Evolutionary conservation across 2,797 vertebrate species (phyloP), one percentile per base, ranked within the genome.

Genomic region (Buphagus erythrorhynchus): DNA sequence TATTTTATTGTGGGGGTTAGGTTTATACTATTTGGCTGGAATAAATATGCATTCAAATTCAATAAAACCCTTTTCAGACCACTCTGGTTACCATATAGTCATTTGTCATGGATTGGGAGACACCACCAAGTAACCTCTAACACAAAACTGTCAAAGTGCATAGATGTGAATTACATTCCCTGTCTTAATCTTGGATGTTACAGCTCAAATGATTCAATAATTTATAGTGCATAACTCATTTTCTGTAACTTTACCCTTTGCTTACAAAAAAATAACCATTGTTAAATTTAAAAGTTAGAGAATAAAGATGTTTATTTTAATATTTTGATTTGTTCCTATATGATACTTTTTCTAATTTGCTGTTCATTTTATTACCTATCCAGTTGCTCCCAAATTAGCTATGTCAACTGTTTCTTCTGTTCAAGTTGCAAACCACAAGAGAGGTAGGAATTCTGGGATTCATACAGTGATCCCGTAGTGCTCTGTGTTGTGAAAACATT

Each of bases 351-450:
- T 97, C 96, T 98, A 98, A 98, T 97, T 88, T 97, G 72, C 93
- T 98, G 90, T 98, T 98, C 97, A 89, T 98, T 98, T 98, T 98
- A 95, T 98, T 98, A 97, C 98, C 98, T 98, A 96, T 99, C 98
- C 98, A 99, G 99, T 99, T 98, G 98, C 98, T 98, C 98, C 99
- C 98, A 99, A 98, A 98, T 98, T 99, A 99, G 98, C 98, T 98
- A 98, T 99, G 98, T 98, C 99, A 98, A 99, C 99, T 97, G 98
- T 99, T 98, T 98, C 99, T 98, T 99, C 99, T 97, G 98, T 99
- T 98, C 98, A 99, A 98, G 98, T 99, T 99, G 98, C 99, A 98
- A 99, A 99, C 98, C 99, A 99, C 99, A 99, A 99, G 98, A 98
- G 99, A 99, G 99, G 99, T 99, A 99, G 99, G 99, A 99, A 97